Conservation (phyloP, 1,140 invertebrate genomes). For the Zeugodacus cucurbitae region DNA sequence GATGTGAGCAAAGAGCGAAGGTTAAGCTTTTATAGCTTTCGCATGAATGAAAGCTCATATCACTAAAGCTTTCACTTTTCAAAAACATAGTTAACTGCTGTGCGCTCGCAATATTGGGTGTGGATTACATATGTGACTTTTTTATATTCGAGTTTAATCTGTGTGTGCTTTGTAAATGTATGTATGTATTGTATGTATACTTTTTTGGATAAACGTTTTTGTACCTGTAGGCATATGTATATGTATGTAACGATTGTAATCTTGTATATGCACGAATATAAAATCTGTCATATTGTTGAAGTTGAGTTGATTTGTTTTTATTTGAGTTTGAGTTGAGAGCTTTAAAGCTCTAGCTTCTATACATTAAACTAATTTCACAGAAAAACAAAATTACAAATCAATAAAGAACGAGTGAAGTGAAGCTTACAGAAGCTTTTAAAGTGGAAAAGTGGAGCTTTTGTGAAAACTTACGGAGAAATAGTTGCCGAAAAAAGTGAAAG, state of each 20-base stretch:
- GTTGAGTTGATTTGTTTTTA: background rate
- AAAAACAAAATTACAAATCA: no score
- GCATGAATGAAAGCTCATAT: background rate
- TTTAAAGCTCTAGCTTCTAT: no score
- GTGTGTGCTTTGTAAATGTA: conserved; percentile 16
- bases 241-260: background rate
- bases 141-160: background rate
- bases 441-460: no score
- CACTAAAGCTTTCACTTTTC: background rate
- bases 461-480: no score
- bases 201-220: background rate
- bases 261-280: background rate
- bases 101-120: background rate
- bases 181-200: background rate
- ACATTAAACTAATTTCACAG: no score
- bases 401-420: no score
- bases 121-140: background rate
- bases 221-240: background rate
- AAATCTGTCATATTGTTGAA: background rate
- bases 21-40: background rate
- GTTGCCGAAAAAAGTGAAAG: no score
- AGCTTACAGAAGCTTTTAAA: no score
- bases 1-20: background rate
- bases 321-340: background rate
- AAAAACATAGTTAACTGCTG: background rate